phyloP scores from a whole-genome alignment of 30 jellyfish, hydroid and myxozoan genomes.

The Catostylus mosaicus region DNA sequence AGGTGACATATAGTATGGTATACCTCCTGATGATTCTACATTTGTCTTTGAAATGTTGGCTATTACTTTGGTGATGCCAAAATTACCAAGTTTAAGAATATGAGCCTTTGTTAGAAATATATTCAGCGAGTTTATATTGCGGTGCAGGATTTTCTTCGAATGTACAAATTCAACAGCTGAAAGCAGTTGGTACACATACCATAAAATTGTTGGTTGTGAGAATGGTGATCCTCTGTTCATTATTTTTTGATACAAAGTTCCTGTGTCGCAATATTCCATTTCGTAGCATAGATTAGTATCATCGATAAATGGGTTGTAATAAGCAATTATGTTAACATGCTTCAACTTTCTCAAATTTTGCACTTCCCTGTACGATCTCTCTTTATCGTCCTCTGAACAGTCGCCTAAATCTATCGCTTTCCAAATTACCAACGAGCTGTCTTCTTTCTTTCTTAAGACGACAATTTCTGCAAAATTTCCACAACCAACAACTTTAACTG shows the following conservation, averaged over 20 bases:
- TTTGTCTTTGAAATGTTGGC: slow-evolving; percentile 64
- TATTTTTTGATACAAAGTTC: slow-evolving; percentile 88
- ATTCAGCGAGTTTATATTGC: slow-evolving; percentile 88
- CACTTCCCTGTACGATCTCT: slow-evolving; percentile 79
- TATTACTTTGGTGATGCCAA: slow-evolving; percentile 87
- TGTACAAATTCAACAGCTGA: slow-evolving; percentile 89
- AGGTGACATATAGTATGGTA: slow-evolving; percentile 94
- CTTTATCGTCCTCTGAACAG: slow-evolving; percentile 86
- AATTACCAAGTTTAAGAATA: slow-evolving; percentile 84
- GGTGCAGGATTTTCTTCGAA: slow-evolving; percentile 74
- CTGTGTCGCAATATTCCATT: slow-evolving; percentile 93
- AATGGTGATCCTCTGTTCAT: slow-evolving; percentile 55
- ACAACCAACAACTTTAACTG: slow-evolving; percentile 82
- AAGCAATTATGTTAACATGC: slow-evolving; percentile 75
- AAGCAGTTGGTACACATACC: slow-evolving; percentile 77
- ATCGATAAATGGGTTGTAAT: slow-evolving; percentile 86
- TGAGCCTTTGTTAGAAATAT: slow-evolving; percentile 79
- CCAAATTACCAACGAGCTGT: slow-evolving; percentile 87
- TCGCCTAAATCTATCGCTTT: slow-evolving; percentile 83
- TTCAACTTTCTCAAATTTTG: slow-evolving; percentile 73
- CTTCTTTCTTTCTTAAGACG: slow-evolving; percentile 80
- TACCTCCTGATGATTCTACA: slow-evolving; percentile 87
- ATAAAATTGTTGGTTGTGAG: slow-evolving; percentile 70
- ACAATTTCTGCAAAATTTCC: slow-evolving; percentile 96
- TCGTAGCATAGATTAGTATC: slow-evolving; percentile 78